Conservation (phyloP, 2,888 invertebrate species). For the Marronus borbonicus region DNA sequence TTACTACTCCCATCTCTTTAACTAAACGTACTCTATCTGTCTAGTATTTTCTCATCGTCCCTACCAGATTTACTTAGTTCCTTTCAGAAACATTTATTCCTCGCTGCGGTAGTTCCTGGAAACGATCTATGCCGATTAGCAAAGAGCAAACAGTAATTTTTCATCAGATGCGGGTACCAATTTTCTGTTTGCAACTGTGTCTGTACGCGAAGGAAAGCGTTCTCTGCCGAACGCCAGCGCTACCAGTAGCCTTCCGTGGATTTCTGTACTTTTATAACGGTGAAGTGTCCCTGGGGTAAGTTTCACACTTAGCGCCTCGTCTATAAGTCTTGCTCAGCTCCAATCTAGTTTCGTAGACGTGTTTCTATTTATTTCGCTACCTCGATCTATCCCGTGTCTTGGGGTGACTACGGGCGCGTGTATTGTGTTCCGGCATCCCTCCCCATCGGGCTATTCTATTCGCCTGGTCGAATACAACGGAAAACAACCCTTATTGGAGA, state of each 20-base stretch:
- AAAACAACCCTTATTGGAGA: constrained; percentile 26
- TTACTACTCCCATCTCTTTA: background rate
- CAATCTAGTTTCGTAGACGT: constrained; percentile 63
- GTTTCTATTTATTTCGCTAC: constrained; percentile 63
- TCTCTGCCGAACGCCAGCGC: background rate
- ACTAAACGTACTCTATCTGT: background rate
- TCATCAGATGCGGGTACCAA: constrained; percentile 31
- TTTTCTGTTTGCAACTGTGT: background rate
- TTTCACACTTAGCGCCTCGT: constrained; percentile 45
- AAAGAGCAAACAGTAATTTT: constrained; percentile 41
- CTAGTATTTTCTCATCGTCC: too few relatives aligned
- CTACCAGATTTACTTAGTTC: background rate
- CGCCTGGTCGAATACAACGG: constrained; percentile 35
- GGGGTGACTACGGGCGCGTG: constrained; percentile 1
- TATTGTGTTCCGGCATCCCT: constrained; percentile 25
- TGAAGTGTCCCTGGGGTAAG: constrained; percentile 34
- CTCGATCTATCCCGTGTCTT: constrained; percentile 23
- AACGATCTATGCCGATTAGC: constrained; percentile 8
- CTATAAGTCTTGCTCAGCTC: constrained; percentile 62
- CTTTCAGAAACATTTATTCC: constrained; percentile 1
- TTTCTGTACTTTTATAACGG: constrained; percentile 20
- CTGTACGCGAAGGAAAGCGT: background rate
- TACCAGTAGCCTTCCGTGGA: background rate
- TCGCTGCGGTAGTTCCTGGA: background rate
- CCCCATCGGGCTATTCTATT: constrained; percentile 31